phyloP scores from a whole-genome alignment of 2,888 invertebrate species.

The Acleris laterana region DNA sequence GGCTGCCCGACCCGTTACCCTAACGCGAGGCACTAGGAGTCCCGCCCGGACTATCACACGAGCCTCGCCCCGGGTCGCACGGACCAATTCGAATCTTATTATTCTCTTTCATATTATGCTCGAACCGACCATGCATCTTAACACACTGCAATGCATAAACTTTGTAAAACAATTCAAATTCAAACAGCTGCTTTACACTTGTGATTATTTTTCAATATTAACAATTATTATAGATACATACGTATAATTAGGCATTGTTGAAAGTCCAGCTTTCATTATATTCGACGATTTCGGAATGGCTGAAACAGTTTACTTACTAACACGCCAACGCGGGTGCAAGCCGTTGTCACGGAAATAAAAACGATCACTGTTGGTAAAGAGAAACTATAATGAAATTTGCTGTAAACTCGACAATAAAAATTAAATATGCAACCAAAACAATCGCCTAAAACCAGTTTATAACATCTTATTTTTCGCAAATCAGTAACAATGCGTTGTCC shows the following conservation, averaged over 20 bases:
- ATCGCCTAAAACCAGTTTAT: constrained; percentile 1
- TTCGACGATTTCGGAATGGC: constrained; percentile 29
- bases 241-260: constrained; percentile 8
- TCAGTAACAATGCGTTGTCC: not conserved
- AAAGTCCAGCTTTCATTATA: constrained; percentile 44
- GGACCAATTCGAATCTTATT: not conserved
- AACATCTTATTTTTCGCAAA: not conserved
- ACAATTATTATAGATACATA: constrained; percentile 23
- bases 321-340: not conserved
- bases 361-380: constrained; percentile 3
- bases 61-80: not conserved
- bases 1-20: not conserved
- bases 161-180: not conserved
- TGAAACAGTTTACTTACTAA: not conserved
- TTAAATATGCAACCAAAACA: constrained; percentile 9
- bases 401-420: constrained; percentile 3
- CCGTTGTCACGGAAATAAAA: constrained; percentile 15
- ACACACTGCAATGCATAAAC: constrained; percentile 5
- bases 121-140: not conserved
- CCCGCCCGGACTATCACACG: not conserved
- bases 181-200: constrained; percentile 3
- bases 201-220: constrained; percentile 7
- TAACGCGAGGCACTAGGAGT: not conserved
- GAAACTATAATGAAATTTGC: constrained; percentile 10
- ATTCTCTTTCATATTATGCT: constrained; percentile 1